Conservation (phyloP, 2,888 invertebrate species). For the Alentia gelatinosa region DNA sequence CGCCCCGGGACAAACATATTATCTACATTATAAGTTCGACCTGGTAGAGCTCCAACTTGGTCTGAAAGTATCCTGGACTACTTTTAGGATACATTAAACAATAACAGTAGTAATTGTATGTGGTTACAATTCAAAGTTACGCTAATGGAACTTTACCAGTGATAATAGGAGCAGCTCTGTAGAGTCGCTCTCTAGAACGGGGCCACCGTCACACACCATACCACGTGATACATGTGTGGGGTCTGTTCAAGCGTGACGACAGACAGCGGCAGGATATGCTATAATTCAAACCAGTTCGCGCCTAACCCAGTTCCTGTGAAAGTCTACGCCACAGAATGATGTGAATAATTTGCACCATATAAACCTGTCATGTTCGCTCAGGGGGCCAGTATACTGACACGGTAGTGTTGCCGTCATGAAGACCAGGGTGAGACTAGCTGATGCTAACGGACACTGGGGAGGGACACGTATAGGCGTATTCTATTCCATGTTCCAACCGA, state of each 20-base stretch:
- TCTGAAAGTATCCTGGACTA: too few relatives aligned
- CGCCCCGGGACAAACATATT: too few relatives aligned
- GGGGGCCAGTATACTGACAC: background rate
- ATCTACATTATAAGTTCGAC: too few relatives aligned
- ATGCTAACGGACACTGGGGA: background rate
- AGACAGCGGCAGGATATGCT: background rate
- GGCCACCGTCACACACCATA: too few relatives aligned
- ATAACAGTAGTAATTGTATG: too few relatives aligned
- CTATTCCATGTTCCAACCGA: background rate
- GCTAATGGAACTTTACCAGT: too few relatives aligned
- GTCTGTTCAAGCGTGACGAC: background rate
- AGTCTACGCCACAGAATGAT: background rate
- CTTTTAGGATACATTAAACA: too few relatives aligned
- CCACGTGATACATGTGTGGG: conserved; percentile 3
- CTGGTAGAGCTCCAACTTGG: too few relatives aligned
- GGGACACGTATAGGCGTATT: background rate
- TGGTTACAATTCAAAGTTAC: too few relatives aligned
- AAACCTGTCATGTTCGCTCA: background rate
- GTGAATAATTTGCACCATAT: conserved; percentile 26
- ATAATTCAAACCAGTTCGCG: conserved; percentile 23
- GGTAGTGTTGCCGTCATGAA: background rate
- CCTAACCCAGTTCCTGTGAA: conserved; percentile 25
- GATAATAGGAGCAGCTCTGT: too few relatives aligned
- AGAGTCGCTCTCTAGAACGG: too few relatives aligned
- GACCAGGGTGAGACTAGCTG: background rate